A percentile compares a stretch with the other conserved stretches of the same genome.
These are phyloP conservation scores for Mycalesis mineus DNA, from an alignment of 2,888 invertebrate species.

Conservation along the genomic window DNA sequence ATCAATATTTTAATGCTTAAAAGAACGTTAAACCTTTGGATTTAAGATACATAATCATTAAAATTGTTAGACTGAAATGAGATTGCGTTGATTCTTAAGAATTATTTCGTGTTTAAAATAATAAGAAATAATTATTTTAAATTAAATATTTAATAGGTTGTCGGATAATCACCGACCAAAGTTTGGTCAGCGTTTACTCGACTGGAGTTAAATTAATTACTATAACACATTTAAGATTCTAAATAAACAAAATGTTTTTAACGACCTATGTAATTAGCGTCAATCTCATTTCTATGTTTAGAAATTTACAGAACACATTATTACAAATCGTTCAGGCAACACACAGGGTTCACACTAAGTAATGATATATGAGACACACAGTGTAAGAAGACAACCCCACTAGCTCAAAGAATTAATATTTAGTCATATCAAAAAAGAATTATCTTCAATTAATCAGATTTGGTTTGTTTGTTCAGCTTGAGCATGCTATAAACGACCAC, in stretches of 20 bases:
- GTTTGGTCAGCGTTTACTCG: too few relatives aligned
- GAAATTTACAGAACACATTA: conserved; percentile 5
- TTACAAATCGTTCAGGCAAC: conserved; percentile 10
- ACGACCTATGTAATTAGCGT: neutral
- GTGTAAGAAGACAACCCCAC: neutral
- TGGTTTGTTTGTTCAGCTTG: too few relatives aligned
- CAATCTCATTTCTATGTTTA: conserved; percentile 1
- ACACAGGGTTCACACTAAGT: conserved; percentile 9
- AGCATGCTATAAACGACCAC: too few relatives aligned
- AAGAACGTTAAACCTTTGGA: neutral
- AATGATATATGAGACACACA: conserved; percentile 19
- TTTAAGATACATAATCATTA: conserved; percentile 12
- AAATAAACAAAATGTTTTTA: neutral
- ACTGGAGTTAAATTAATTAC: too few relatives aligned
- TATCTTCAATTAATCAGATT: too few relatives aligned
- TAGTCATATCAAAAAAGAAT: too few relatives aligned
- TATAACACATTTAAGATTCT: too few relatives aligned
- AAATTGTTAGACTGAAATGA: conserved; percentile 5
- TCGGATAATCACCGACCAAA: too few relatives aligned
- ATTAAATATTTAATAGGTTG: too few relatives aligned
- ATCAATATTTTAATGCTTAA: too few relatives aligned
- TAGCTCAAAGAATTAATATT: neutral
- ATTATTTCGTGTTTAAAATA: too few relatives aligned
- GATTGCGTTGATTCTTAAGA: neutral
- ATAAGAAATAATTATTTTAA: too few relatives aligned